Percentiles rank a stretch among this genome's conserved stretches.
These are phyloP conservation scores for Bothrops jararaca DNA, from an alignment of 2,113 vertebrate species.

Conservation along the genomic window DNA sequence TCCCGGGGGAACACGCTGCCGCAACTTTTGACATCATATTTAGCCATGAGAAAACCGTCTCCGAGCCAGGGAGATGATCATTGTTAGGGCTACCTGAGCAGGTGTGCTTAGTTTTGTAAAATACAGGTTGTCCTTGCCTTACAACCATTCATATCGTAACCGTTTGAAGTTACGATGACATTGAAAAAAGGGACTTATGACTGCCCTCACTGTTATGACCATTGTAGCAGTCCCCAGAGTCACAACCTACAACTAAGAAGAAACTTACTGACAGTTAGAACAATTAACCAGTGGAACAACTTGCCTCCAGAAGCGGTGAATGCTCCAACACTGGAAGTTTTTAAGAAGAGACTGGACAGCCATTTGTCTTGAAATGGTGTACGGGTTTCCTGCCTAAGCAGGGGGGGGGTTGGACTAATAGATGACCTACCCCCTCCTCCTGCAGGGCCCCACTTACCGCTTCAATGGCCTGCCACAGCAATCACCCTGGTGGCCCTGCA, in stretches of 20 bases:
- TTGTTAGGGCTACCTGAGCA: conserved; percentile 12
- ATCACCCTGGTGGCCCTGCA: no score
- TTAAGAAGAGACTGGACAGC: no score
- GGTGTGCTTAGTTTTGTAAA: conserved; percentile 28
- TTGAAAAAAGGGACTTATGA: not conserved
- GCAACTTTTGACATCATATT: not conserved
- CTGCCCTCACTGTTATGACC: not conserved
- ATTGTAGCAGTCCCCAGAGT: not conserved
- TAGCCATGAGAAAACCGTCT: conserved; percentile 10
- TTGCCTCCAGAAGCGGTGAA: no score
- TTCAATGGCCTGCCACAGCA: no score
- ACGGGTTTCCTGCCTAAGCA: no score
- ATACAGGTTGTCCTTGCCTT: not conserved
- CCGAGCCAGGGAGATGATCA: not conserved
- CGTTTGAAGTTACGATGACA: not conserved
- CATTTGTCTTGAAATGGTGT: no score
- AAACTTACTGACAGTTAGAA: no score
- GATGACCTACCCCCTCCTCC: no score
- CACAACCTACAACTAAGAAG: not conserved
- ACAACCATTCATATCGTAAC: not conserved
- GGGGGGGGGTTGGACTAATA: no score
- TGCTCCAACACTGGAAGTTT: no score
- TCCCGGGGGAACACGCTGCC: conserved; percentile 14
- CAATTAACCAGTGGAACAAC: no score
- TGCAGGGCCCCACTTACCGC: no score